These are phyloP conservation scores for Chaetura pelagica DNA, from an alignment of 2,113 vertebrate genomes.

Conservation along the genomic window DNA sequence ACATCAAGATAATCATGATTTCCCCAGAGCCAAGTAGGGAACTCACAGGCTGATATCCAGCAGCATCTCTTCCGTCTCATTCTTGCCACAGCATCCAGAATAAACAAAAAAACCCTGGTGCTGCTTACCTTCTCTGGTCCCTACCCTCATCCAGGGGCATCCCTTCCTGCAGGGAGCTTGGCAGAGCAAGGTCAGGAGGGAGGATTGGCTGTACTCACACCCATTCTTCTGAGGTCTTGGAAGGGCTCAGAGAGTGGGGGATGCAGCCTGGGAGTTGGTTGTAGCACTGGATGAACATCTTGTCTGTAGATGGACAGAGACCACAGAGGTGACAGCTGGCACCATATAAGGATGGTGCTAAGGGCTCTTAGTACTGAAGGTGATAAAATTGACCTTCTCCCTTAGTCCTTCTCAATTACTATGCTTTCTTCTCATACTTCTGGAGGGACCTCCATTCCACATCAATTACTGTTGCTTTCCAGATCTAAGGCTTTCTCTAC, in stretches of 20 bases:
- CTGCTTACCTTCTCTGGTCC: neutral
- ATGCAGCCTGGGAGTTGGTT: neutral
- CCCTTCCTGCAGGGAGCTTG: neutral
- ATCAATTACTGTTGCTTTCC: neutral
- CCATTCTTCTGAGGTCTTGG: neutral
- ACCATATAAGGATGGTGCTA: neutral
- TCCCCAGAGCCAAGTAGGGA: conserved; percentile 12
- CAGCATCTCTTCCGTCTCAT: neutral
- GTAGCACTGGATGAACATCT: neutral
- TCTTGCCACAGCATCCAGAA: neutral
- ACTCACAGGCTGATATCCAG: conserved; percentile 1
- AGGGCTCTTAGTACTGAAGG: neutral
- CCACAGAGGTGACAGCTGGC: neutral
- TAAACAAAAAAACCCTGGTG: neutral
- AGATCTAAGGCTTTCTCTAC: neutral
- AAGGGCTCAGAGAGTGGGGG: neutral
- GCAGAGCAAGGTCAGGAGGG: neutral
- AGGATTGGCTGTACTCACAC: neutral
- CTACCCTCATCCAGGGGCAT: neutral
- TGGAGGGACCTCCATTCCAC: neutral
- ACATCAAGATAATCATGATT: conserved; percentile 45
- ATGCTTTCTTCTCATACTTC: neutral
- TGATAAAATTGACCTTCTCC: neutral
- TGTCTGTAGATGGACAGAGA: neutral
- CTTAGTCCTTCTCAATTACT: neutral